Evolutionary conservation across 2,888 invertebrate species (phyloP).

Genomic region (Pachymerium ferrugineum): DNA sequence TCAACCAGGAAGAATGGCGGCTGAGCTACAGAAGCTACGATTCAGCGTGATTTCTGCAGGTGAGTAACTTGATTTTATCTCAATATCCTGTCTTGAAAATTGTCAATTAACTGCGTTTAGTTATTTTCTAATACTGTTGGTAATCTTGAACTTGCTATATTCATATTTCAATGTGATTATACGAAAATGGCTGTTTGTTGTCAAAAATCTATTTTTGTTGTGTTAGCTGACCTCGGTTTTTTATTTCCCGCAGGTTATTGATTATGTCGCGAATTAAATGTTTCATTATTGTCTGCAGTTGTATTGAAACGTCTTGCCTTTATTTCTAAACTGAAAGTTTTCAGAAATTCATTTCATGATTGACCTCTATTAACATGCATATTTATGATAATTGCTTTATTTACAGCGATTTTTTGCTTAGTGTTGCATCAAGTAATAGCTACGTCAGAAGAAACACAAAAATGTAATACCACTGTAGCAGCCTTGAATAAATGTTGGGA

Average conservation of each 20-base stretch:
- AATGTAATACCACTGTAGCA: neutral
- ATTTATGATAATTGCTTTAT: neutral
- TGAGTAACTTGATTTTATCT: neutral
- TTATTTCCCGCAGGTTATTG: neutral
- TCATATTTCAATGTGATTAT: neutral
- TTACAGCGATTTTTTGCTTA: neutral
- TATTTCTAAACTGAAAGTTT: no score
- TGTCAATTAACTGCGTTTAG: no score
- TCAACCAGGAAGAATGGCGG: constrained; percentile 11
- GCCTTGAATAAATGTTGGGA: neutral
- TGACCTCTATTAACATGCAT: neutral
- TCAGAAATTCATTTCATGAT: no score
- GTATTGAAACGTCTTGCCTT: no score
- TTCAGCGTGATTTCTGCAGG: constrained; percentile 2
- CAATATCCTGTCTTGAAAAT: neutral
- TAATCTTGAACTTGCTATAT: neutral
- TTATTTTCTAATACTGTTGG: neutral
- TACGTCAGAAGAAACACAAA: neutral
- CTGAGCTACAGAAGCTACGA: constrained; percentile 5
- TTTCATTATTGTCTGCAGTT: no score
- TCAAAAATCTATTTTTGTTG: neutral
- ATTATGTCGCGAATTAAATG: neutral
- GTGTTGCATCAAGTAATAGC: neutral
- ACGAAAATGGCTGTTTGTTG: neutral
- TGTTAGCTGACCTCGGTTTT: neutral